Percentiles rank a stretch among this genome's conserved stretches.
phyloP scores from a whole-genome alignment of 2,888 invertebrate species.

The Drosophila eohydei region DNA sequence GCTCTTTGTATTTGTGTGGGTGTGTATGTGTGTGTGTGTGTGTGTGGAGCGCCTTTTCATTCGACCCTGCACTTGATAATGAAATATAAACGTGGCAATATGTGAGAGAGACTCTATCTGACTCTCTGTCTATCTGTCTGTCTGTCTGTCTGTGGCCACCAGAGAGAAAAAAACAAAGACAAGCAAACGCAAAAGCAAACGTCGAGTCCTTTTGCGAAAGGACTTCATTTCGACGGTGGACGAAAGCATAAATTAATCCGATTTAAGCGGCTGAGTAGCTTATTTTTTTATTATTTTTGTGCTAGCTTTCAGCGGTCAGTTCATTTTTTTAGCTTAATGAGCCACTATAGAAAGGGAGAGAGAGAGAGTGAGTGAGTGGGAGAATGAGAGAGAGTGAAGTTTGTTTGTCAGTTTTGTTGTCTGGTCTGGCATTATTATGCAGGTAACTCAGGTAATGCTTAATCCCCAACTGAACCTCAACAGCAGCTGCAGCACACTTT shows the following conservation, averaged over 20 bases:
- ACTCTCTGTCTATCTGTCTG: constrained; percentile 18
- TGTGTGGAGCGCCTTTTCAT: constrained; percentile 52
- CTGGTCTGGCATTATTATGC: constrained; percentile 39
- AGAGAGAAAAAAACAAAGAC: constrained; percentile 12
- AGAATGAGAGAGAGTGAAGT: neutral
- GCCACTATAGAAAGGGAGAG: neutral
- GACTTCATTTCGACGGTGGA: constrained; percentile 61
- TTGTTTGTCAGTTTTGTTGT: constrained; percentile 51
- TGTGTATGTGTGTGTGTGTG: neutral
- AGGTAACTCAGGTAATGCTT: constrained; percentile 41
- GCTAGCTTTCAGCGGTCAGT: constrained; percentile 18
- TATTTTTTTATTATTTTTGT: constrained; percentile 59
- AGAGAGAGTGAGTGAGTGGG: neutral
- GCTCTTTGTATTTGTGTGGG: constrained; percentile 38
- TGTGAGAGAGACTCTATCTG: constrained; percentile 30
- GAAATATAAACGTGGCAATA: constrained; percentile 70
- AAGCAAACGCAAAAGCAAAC: constrained; percentile 6
- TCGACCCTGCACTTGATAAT: constrained; percentile 70
- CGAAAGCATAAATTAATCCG: constrained; percentile 82
- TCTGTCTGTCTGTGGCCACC: constrained; percentile 20
- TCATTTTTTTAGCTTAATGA: constrained; percentile 56
- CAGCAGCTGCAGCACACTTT: constrained; percentile 30
- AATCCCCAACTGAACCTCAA: constrained; percentile 26
- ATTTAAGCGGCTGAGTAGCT: constrained; percentile 82
- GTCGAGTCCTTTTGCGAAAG: constrained; percentile 33